phyloP scores from a whole-genome alignment of 2,888 invertebrate species.

The Leucoptera coffeella region DNA sequence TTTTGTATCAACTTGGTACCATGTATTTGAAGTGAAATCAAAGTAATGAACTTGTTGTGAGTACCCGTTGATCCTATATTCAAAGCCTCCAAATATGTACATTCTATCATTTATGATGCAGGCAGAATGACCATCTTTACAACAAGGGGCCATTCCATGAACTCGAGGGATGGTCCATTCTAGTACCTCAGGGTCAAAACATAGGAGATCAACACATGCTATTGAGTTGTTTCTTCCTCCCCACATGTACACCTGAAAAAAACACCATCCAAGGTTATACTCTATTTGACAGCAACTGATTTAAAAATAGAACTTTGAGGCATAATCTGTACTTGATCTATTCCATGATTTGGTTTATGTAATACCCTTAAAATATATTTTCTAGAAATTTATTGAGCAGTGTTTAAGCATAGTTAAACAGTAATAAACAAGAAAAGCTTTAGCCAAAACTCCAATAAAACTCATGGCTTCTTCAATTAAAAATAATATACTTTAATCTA shows the following conservation, averaged over 20 bases:
- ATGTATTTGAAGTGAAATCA: conserved; percentile 65
- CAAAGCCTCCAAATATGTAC: conserved; percentile 90
- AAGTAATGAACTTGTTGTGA: conserved; percentile 73
- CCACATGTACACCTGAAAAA: conserved; percentile 71
- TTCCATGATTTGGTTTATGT: too few relatives aligned
- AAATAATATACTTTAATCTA: neutral
- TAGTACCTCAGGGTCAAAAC: conserved; percentile 68
- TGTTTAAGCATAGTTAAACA: too few relatives aligned
- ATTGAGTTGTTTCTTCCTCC: conserved; percentile 84
- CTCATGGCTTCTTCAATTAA: neutral
- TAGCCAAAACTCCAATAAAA: too few relatives aligned
- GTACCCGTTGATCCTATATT: conserved; percentile 75
- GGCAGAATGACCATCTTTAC: conserved; percentile 89
- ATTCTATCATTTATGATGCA: conserved; percentile 72
- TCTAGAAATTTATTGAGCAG: too few relatives aligned
- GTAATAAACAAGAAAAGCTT: too few relatives aligned
- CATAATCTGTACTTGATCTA: neutral
- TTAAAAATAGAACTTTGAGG: neutral
- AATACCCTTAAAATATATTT: too few relatives aligned
- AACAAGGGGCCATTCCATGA: conserved; percentile 66
- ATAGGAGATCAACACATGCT: conserved; percentile 74
- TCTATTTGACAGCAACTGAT: neutral
- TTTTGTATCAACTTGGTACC: conserved; percentile 58
- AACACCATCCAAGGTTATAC: conserved; percentile 1
- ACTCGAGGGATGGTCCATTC: conserved; percentile 63